These are phyloP conservation scores for Laspeyria flexula DNA, from an alignment of 2,888 invertebrate species.

Conservation along the genomic window DNA sequence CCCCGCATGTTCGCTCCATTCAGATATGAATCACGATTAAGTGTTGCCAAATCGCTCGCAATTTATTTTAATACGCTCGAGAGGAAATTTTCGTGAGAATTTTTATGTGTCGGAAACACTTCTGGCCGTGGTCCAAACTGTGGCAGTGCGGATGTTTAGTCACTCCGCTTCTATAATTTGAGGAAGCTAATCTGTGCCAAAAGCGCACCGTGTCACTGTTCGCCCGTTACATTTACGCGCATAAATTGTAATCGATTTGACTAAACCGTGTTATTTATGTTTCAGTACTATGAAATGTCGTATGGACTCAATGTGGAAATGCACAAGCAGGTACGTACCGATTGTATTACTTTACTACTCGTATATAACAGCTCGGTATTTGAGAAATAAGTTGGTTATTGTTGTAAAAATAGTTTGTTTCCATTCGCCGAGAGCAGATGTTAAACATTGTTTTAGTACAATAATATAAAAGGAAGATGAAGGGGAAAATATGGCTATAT, in stretches of 20 bases:
- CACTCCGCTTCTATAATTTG: conserved; percentile 80
- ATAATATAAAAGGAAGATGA: conserved; percentile 46
- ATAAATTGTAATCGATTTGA: conserved; percentile 63
- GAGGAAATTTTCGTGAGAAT: conserved; percentile 82
- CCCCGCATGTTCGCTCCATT: conserved; percentile 75
- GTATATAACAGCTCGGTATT: neutral
- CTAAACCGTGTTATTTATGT: conserved; percentile 82
- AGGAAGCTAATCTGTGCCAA: conserved; percentile 82
- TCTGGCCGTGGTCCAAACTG: conserved; percentile 79
- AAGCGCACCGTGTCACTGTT: conserved; percentile 72
- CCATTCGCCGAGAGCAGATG: conserved; percentile 57
- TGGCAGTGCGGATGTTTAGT: conserved; percentile 83
- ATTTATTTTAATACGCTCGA: conserved; percentile 85
- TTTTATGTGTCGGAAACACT: conserved; percentile 85
- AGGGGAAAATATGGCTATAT: conserved; percentile 58
- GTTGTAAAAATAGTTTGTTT: conserved; percentile 44
- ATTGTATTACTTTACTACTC: conserved; percentile 18
- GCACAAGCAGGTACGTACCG: conserved; percentile 95
- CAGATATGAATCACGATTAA: conserved; percentile 84
- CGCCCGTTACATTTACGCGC: conserved; percentile 61
- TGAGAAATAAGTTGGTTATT: conserved; percentile 11
- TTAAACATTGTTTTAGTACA: conserved; percentile 42
- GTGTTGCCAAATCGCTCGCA: conserved; percentile 85
- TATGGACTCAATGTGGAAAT: conserved; percentile 99
- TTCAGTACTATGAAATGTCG: conserved; percentile 99